Base-by-base conservation (phyloP, 2,797 vertebrate species). In the Acipenser transmontanus region DNA sequence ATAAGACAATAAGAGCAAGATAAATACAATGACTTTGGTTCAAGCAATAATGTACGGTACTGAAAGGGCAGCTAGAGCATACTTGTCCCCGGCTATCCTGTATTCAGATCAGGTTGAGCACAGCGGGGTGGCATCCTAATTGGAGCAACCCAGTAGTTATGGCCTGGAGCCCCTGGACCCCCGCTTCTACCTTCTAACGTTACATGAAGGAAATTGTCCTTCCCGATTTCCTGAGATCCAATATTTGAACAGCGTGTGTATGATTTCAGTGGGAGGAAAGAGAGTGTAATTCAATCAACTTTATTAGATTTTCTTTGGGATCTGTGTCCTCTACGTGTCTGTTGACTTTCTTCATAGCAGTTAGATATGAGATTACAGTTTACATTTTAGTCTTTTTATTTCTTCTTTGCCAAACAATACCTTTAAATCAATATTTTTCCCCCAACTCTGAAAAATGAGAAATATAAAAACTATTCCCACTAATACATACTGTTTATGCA, bases 141-240 rank as follows among this genome's bases (percentile, higher is more conserved):
- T 89, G 89, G 85, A 82, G 81, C 74, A 47, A 76, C 85, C 85
- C 87, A 80, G 82, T 69, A 76, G 82, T 84, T 87, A 87, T 78
- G 86, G 85, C 85, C 89, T 80, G 82, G 70, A 84, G 81, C 83
- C 84, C 83, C 82, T 66, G 83, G 89, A 89, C 88, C 85, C 86
- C 73, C 84, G 81, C 81, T 81, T 64, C 78, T 84, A 83, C 85
- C 78, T 87, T 93, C 93, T 95, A 90, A 85, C 73, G 87, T 95
- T 96, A 94, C 93, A 84, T 48, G 69, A 83, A 91, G 93, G 91
- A 95, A 92, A 89, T 89, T 92, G 92, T 91, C 90, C 78, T 88
- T 76, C 81, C 80, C 82, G 74, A 86, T 92, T 97, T 97, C 92
- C 93, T 95, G 92, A 92, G 88, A 86, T 89, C 85, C 77, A 86